Conservation (phyloP, 2,888 invertebrate species). For the Lacanobia oleracea region DNA sequence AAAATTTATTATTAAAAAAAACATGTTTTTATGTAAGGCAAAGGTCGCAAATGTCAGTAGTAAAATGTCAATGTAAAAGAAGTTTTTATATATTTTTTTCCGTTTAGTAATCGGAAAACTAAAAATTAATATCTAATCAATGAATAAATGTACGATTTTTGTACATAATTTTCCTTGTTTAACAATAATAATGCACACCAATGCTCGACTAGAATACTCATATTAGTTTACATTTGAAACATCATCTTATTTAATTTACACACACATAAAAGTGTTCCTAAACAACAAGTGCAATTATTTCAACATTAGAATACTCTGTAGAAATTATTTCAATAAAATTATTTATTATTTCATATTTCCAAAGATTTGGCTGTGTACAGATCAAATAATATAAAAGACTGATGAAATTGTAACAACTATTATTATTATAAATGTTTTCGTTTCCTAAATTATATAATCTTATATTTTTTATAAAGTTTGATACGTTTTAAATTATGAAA, state of each 20-base stretch:
- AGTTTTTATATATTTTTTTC: not conserved
- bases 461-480: slow-evolving; percentile 68
- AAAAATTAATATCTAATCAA: slow-evolving; percentile 7
- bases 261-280: slow-evolving; percentile 38
- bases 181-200: slow-evolving; percentile 1
- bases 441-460: slow-evolving; percentile 73
- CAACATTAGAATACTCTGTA: slow-evolving; percentile 39
- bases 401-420: slow-evolving; percentile 76
- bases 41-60: not conserved
- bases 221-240: slow-evolving; percentile 20
- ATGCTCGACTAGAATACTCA: slow-evolving; percentile 51
- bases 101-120: slow-evolving; percentile 3
- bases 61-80: not conserved
- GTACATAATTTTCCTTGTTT: slow-evolving; percentile 30
- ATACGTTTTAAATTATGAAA: slow-evolving; percentile 71
- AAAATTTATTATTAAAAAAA: slow-evolving; percentile 7
- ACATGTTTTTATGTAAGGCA: not conserved
- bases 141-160: slow-evolving; percentile 9
- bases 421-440: slow-evolving; percentile 69
- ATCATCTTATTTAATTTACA: slow-evolving; percentile 14
- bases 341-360: slow-evolving; percentile 72
- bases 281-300: slow-evolving; percentile 54
- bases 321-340: slow-evolving; percentile 58
- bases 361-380: slow-evolving; percentile 88
- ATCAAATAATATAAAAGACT: slow-evolving; percentile 80